A percentile compares a stretch with the other conserved stretches of the same genome.
Evolutionary conservation across 2,113 vertebrate species (phyloP).

Genomic region (Ceyx cyanopectus): DNA sequence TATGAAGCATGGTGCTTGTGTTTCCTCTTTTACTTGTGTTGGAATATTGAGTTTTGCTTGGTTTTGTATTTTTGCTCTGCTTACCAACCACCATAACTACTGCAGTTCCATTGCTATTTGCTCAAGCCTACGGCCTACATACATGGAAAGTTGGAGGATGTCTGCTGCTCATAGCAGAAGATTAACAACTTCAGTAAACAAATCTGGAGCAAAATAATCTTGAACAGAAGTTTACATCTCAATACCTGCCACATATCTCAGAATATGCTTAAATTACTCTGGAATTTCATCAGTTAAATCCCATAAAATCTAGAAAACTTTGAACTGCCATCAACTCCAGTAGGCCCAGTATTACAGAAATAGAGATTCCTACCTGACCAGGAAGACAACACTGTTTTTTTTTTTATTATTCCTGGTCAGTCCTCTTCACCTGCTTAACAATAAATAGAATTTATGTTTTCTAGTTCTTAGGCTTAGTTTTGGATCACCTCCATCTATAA

Average conservation of each 20-base stretch:
- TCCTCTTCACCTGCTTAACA: neutral
- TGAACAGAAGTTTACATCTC: neutral
- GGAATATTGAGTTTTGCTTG: neutral
- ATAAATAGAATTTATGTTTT: neutral
- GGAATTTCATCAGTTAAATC: neutral
- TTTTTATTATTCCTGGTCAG: neutral
- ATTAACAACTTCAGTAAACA: neutral
- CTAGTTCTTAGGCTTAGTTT: neutral
- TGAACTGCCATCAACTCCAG: neutral
- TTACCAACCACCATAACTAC: neutral
- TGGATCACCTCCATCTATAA: fast-evolving
- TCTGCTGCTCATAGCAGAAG: neutral
- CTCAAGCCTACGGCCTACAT: neutral
- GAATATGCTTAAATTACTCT: neutral
- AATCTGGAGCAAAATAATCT: neutral
- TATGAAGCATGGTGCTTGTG: neutral
- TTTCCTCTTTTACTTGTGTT: neutral
- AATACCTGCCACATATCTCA: neutral
- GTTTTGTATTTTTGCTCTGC: neutral
- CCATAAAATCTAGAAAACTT: neutral
- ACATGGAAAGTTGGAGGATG: neutral
- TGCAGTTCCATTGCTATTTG: neutral
- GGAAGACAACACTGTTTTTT: neutral
- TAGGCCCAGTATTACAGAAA: neutral
- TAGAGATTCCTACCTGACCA: neutral